phyloP scores from a whole-genome alignment of 2,113 vertebrate species.

The Sitta europaea region DNA sequence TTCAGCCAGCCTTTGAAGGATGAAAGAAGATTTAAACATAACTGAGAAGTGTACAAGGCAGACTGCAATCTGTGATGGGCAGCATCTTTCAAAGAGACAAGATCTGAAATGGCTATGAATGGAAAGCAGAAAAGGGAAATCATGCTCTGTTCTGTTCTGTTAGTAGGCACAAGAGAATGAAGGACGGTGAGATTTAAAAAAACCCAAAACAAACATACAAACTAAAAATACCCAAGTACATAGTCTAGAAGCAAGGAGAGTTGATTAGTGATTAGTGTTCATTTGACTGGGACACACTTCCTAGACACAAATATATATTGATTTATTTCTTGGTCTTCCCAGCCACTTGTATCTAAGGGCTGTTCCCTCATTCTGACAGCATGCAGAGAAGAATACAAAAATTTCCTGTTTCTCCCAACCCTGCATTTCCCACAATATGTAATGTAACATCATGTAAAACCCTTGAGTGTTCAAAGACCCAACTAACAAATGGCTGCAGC shows the following conservation, averaged over 20 bases:
- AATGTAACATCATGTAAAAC: neutral
- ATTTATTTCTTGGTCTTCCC: neutral
- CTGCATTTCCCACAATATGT: neutral
- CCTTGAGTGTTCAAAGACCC: neutral
- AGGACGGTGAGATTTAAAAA: neutral
- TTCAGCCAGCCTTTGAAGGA: constrained; percentile 20
- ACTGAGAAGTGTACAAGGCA: neutral
- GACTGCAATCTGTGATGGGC: neutral
- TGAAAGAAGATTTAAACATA: constrained; percentile 43
- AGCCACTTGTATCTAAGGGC: neutral
- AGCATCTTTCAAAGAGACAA: neutral
- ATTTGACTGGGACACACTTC: neutral
- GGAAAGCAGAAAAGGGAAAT: neutral
- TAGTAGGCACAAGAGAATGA: neutral
- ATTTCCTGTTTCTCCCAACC: neutral
- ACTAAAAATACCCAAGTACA: neutral
- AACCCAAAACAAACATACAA: neutral
- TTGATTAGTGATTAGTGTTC: neutral
- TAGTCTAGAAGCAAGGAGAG: neutral
- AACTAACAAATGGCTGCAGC: neutral
- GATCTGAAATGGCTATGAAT: neutral
- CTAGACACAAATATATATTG: neutral
- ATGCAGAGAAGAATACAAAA: neutral
- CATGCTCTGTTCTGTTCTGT: neutral
- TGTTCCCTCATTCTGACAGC: neutral